phyloP scores from a whole-genome alignment of 2,797 vertebrate species.

The Oreortyx pictus region DNA sequence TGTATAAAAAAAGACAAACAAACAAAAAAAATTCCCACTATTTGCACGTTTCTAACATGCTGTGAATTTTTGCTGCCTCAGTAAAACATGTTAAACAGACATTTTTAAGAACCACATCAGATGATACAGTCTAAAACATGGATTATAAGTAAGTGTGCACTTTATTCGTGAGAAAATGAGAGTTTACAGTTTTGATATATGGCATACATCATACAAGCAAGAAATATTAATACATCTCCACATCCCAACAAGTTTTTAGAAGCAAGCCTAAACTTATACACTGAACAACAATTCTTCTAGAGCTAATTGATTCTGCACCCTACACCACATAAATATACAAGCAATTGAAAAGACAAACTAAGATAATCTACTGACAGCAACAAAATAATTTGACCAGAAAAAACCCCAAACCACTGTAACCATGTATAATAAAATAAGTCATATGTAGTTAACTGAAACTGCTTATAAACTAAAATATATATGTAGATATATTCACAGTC shows the following conservation, averaged over 20 bases:
- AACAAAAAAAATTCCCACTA: background rate
- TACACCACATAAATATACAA: constrained; percentile 11
- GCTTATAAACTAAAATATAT: constrained; percentile 25
- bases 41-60: background rate
- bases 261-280: constrained; percentile 9
- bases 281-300: background rate
- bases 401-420: constrained; percentile 48
- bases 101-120: background rate
- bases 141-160: background rate
- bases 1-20: background rate
- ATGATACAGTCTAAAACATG: background rate
- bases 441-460: constrained; percentile 40
- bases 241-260: constrained; percentile 9
- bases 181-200: background rate
- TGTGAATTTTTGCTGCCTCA: background rate
- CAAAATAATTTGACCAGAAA: constrained; percentile 47
- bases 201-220: background rate
- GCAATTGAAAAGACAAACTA: constrained; percentile 51
- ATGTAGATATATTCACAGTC: background rate
- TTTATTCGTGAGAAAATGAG: constrained; percentile 9
- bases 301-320: constrained; percentile 33
- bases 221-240: background rate
- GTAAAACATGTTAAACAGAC: background rate
- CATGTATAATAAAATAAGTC: constrained; percentile 43
- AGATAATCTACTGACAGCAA: constrained; percentile 53